Conservation (phyloP, 2,113 vertebrate genomes). For the Chloropsis hardwickii region DNA sequence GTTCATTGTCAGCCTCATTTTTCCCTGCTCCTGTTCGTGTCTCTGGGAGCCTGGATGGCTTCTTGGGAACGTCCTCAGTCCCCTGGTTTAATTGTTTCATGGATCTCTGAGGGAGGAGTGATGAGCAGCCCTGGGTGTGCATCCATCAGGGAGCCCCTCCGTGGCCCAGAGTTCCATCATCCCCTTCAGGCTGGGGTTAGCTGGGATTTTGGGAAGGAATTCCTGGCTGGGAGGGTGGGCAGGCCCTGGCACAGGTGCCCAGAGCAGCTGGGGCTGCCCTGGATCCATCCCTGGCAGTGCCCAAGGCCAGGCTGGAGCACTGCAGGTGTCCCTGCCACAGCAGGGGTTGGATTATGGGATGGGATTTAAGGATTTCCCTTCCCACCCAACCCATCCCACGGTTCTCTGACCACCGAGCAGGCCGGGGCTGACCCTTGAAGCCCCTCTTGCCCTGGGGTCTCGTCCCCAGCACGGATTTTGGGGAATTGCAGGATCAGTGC, state of each 20-base stretch:
- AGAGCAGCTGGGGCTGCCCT: not conserved
- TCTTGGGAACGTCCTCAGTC: not conserved
- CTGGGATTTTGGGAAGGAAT: not conserved
- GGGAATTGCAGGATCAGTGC: not conserved
- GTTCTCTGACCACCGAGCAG: not conserved
- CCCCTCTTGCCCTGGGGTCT: not conserved
- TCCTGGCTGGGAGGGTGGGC: rapidly evolving
- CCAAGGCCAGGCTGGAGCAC: not conserved
- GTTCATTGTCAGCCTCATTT: not conserved
- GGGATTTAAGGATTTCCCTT: not conserved
- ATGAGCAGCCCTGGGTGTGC: not conserved
- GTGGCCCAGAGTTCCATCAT: not conserved
- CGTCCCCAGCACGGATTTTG: not conserved
- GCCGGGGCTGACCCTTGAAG: not conserved
- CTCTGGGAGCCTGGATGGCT: not conserved
- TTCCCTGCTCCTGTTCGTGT: not conserved
- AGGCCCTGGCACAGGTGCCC: not conserved
- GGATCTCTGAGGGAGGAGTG: not conserved
- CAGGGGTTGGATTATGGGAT: rapidly evolving
- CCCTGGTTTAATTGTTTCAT: not conserved
- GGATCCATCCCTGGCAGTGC: not conserved
- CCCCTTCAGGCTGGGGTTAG: not conserved
- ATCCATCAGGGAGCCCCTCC: not conserved
- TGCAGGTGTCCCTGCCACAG: not conserved
- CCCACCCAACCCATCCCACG: not conserved